Conservation (phyloP, 2,797 vertebrate species). For the Malurus splendens region DNA sequence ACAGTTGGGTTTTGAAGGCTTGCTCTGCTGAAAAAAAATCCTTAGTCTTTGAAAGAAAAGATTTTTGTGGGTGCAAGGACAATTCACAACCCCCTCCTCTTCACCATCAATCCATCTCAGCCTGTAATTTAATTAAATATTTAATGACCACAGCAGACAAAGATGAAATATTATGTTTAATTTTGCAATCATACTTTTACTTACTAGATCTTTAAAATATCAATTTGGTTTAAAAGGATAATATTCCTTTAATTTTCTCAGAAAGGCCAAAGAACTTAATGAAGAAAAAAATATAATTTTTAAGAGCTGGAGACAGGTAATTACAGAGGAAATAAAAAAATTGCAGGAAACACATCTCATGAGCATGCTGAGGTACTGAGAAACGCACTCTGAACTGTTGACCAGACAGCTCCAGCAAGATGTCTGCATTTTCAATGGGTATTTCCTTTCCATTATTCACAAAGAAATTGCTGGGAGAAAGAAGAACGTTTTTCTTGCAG, state of each 20-base stretch:
- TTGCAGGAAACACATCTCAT: neutral
- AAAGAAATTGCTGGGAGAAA: neutral
- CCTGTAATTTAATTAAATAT: conserved; percentile 61
- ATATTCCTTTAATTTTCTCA: conserved; percentile 55
- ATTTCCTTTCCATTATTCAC: neutral
- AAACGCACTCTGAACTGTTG: neutral
- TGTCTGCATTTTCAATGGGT: neutral
- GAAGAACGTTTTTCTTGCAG: neutral
- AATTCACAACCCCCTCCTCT: neutral
- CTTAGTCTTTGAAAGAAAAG: neutral
- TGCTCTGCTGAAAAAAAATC: neutral
- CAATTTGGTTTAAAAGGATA: conserved; percentile 53
- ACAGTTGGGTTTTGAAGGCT: neutral
- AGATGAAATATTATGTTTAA: conserved; percentile 51
- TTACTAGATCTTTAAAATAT: conserved; percentile 56
- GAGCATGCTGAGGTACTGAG: neutral
- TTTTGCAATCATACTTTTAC: conserved; percentile 53
- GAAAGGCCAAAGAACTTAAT: conserved; percentile 56
- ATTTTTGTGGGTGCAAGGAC: neutral
- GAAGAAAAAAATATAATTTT: conserved; percentile 39
- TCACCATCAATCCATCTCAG: neutral
- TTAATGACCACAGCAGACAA: conserved; percentile 56
- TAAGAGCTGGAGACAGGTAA: conserved; percentile 6
- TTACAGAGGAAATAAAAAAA: neutral
- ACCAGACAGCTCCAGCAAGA: neutral